Conservation (phyloP, 2,113 vertebrate species). For the Leuciscus idus region DNA sequence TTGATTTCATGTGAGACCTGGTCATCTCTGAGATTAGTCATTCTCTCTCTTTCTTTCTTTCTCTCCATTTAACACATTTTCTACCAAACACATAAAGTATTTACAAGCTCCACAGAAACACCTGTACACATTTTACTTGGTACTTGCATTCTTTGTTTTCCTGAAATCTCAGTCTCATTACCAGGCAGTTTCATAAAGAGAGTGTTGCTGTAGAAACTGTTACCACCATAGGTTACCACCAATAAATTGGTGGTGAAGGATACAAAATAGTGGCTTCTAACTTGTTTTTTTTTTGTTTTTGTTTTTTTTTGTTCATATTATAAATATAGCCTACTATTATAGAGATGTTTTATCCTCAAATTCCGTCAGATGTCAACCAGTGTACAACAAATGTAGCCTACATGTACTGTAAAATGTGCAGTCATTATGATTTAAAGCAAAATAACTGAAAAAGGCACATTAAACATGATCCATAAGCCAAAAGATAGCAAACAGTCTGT, state of each 20-base stretch:
- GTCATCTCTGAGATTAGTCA: slow-evolving; percentile 68
- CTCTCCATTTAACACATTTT: not conserved
- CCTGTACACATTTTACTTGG: not conserved
- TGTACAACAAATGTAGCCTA: no score
- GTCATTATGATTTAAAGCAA: not conserved
- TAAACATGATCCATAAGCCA: not conserved
- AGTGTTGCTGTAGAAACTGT: not conserved
- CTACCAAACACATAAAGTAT: not conserved
- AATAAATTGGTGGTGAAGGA: not conserved
- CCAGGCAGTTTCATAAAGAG: not conserved
- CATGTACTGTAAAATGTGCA: not conserved
- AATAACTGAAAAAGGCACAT: not conserved
- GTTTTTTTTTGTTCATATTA: not conserved
- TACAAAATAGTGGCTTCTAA: not conserved
- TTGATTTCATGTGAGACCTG: slow-evolving; percentile 58
- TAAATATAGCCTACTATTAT: not conserved
- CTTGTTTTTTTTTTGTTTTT: not conserved
- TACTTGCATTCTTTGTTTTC: not conserved
- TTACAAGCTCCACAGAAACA: not conserved
- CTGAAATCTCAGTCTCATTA: not conserved
- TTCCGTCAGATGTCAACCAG: not conserved
- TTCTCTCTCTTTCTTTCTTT: slow-evolving; percentile 35
- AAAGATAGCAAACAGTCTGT: not conserved
- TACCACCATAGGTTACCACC: not conserved
- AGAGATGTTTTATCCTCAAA: not conserved